Conservation (phyloP, 2,113 vertebrate species). For the Aphyosemion australe region DNA sequence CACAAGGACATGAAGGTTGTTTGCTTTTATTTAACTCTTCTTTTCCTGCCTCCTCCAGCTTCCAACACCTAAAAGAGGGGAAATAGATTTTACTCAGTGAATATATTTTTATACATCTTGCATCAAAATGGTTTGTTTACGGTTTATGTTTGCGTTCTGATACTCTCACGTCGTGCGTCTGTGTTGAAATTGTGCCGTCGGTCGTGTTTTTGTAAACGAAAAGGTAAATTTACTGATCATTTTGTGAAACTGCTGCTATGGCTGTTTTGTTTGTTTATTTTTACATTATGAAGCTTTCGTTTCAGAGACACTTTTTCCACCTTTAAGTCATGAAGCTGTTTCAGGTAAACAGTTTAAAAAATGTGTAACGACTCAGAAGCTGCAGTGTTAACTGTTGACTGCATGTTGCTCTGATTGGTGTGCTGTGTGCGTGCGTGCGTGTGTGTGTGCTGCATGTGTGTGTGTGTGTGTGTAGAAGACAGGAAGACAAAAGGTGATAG, state of each 20-base stretch:
- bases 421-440: slow-evolving; percentile 32
- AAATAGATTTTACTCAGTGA: slow-evolving; percentile 39
- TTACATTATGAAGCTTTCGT: not conserved
- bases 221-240: slow-evolving; percentile 18
- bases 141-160: slow-evolving; percentile 23
- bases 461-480: slow-evolving; percentile 26
- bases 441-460: slow-evolving; percentile 5
- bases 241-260: slow-evolving; percentile 43
- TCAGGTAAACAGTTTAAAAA: slow-evolving; percentile 53
- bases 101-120: slow-evolving; percentile 79
- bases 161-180: slow-evolving; percentile 24
- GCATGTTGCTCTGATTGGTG: slow-evolving; percentile 60
- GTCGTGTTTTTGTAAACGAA: slow-evolving; percentile 9
- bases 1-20: not conserved
- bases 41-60: slow-evolving; percentile 43
- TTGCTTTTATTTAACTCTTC: not conserved
- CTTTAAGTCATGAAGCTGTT: slow-evolving; percentile 39
- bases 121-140: slow-evolving; percentile 64
- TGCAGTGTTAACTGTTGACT: slow-evolving; percentile 63
- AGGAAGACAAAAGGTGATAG: not conserved
- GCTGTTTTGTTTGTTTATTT: slow-evolving; percentile 4
- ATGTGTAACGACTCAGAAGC: slow-evolving; percentile 23
- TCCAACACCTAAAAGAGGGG: slow-evolving; percentile 41
- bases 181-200: slow-evolving; percentile 42
- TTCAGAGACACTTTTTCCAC: slow-evolving; percentile 1